Evolutionary conservation across 2,888 invertebrate genomes (phyloP).

Genomic region (Druceiella hillmani): DNA sequence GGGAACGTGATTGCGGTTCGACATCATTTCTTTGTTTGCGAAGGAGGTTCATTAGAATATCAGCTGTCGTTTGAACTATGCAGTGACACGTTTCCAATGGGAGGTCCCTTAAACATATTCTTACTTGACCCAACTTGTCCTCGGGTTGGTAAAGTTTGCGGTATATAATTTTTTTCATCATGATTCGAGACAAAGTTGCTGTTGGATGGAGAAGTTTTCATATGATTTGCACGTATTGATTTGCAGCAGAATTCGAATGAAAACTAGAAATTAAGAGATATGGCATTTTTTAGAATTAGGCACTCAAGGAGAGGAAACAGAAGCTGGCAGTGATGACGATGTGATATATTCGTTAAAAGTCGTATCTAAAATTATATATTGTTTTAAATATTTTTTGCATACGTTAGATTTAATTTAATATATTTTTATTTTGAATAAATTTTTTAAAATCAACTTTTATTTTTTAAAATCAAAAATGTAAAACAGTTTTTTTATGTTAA

Average conservation of each 20-base stretch:
- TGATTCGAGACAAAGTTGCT: constrained; percentile 49
- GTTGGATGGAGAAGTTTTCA: constrained; percentile 55
- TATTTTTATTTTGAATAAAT: no score
- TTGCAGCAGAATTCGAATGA: constrained; percentile 36
- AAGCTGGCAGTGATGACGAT: constrained; percentile 60
- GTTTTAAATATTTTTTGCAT: no score
- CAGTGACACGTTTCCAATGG: constrained; percentile 69
- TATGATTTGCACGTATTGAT: constrained; percentile 42
- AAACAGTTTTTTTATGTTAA: no score
- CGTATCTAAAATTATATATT: constrained; percentile 36
- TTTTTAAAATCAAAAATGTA: no score
- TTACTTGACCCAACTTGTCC: constrained; percentile 31
- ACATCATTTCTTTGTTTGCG: constrained; percentile 83
- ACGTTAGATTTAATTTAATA: no score
- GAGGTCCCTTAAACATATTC: constrained; percentile 24
- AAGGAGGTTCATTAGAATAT: constrained; percentile 84
- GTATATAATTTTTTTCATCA: constrained; percentile 46
- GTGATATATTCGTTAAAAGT: constrained; percentile 45
- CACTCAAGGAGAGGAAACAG: constrained; percentile 56
- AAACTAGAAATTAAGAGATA: constrained; percentile 60
- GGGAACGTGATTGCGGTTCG: constrained; percentile 55
- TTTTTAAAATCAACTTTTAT: no score
- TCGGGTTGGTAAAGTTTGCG: constrained; percentile 46
- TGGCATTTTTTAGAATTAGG: constrained; percentile 41
- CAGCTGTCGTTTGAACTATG: constrained; percentile 92